A percentile compares a stretch with the other conserved stretches of the same genome.
Conservation (phyloP, 2,797 vertebrate genomes). For the Ceryle rudis region DNA sequence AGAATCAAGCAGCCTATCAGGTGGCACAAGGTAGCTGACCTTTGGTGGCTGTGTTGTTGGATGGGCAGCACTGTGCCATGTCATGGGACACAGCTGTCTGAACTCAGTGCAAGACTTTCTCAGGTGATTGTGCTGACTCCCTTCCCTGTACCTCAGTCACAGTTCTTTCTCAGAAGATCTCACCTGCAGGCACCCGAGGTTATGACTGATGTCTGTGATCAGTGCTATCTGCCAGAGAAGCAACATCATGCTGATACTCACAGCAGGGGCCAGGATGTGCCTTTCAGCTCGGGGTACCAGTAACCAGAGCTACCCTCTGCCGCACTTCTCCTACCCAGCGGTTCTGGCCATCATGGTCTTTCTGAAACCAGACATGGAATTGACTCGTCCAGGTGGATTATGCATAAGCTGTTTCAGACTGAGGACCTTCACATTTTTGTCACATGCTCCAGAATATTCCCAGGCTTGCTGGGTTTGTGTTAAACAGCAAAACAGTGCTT, state of each 20-base stretch:
- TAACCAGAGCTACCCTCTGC: background rate
- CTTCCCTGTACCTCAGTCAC: accelerated
- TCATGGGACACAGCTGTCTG: background rate
- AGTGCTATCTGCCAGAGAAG: background rate
- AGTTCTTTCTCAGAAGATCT: background rate
- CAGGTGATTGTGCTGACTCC: background rate
- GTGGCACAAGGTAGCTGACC: background rate
- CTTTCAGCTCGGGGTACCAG: background rate
- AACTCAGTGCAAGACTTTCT: background rate
- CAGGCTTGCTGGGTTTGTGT: background rate
- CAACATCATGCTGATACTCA: background rate
- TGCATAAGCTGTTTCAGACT: background rate
- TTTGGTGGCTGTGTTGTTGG: background rate
- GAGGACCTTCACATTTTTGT: background rate
- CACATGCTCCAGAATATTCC: background rate
- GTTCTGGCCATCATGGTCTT: background rate
- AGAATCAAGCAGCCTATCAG: background rate
- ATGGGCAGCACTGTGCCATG: background rate
- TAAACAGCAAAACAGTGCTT: background rate
- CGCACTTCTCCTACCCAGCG: background rate
- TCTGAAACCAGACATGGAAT: background rate
- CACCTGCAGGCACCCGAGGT: background rate
- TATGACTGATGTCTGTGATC: background rate
- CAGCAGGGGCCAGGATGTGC: accelerated
- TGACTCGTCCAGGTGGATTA: background rate